Conservation (phyloP, 2,888 invertebrate species). For the Clepsis dumicolana region DNA sequence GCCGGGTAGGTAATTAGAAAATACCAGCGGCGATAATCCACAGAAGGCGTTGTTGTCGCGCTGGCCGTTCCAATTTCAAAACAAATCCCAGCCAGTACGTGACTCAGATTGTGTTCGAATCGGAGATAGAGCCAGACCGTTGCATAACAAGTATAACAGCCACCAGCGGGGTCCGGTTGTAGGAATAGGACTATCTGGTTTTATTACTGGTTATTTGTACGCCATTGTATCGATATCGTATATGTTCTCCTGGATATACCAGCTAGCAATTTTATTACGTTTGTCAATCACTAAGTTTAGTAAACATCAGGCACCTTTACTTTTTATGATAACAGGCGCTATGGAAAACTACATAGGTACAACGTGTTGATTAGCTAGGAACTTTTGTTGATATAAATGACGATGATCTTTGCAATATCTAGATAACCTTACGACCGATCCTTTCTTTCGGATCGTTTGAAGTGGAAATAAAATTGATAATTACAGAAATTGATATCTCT, state of each 20-base stretch:
- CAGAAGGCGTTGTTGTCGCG: conserved; percentile 77
- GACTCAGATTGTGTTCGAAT: conserved; percentile 82
- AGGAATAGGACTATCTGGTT: conserved; percentile 29
- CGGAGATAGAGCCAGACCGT: conserved; percentile 69
- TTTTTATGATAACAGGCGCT: background rate
- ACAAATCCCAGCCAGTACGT: conserved; percentile 82
- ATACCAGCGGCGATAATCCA: conserved; percentile 78
- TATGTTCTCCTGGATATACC: conserved; percentile 1
- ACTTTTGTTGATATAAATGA: background rate
- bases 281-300: too few species aligned
- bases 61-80: conserved; percentile 82
- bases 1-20: conserved; percentile 67
- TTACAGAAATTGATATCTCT: conserved; percentile 18
- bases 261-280: background rate
- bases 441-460: conserved; percentile 27
- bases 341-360: background rate
- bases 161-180: conserved; percentile 27
- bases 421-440: conserved; percentile 30
- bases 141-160: conserved; percentile 63
- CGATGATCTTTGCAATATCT: background rate
- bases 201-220: conserved; percentile 23
- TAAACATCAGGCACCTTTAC: too few species aligned
- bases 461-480: conserved; percentile 20
- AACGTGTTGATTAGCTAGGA: background rate
- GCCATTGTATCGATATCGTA: conserved; percentile 19